These are phyloP conservation scores for Neoaliturus tenellus DNA, from an alignment of 2,888 invertebrate genomes.

Conservation along the genomic window DNA sequence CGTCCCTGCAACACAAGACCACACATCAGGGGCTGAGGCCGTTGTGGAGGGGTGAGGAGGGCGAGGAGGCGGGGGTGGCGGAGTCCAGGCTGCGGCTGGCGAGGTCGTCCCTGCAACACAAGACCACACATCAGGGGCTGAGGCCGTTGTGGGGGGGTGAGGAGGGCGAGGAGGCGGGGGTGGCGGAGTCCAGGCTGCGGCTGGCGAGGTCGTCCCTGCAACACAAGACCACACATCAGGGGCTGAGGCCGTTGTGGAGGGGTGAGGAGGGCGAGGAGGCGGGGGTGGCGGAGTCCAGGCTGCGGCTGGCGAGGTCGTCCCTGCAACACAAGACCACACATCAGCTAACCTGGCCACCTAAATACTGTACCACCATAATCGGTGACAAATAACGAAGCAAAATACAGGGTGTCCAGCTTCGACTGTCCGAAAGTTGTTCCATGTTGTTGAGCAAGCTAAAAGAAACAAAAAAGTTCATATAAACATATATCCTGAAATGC, in stretches of 20 bases:
- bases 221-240: no score
- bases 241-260: conserved; percentile 45
- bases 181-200: conserved; percentile 36
- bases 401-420: no score
- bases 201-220: conserved; percentile 46
- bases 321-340: conserved; percentile 51
- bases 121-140: no score
- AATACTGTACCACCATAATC: no score
- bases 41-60: conserved; percentile 55
- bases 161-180: conserved; percentile 42
- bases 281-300: conserved; percentile 39
- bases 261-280: conserved; percentile 49
- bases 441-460: no score
- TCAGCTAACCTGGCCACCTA: no score
- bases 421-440: no score
- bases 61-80: conserved; percentile 36
- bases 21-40: conserved; percentile 49
- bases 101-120: conserved; percentile 50
- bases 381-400: no score
- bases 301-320: conserved; percentile 37
- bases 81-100: conserved; percentile 42
- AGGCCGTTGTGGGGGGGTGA: conserved; percentile 56
- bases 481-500: no score
- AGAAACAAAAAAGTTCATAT: no score
- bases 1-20: conserved; percentile 54